Percentiles rank a stretch among this genome's conserved stretches.
phyloP scores from a whole-genome alignment of 2,888 invertebrate species.

The Pheosia gnoma region DNA sequence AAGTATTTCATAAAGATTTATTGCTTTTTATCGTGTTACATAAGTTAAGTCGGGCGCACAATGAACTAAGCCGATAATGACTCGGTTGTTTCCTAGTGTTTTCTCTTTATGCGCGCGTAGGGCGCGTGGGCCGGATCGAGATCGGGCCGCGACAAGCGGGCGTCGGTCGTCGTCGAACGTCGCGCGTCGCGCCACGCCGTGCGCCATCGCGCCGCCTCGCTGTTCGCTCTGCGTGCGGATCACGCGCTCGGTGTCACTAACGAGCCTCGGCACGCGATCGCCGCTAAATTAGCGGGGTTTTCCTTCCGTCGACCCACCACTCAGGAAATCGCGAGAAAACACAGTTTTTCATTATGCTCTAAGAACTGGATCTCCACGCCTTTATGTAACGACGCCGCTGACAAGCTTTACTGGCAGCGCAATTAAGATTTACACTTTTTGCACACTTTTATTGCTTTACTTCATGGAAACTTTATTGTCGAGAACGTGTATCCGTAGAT shows the following conservation, averaged over 20 bases:
- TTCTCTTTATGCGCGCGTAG: constrained; percentile 48
- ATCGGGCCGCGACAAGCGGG: constrained; percentile 52
- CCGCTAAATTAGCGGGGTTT: constrained; percentile 74
- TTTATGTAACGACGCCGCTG: constrained; percentile 76
- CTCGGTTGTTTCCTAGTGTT: constrained; percentile 57
- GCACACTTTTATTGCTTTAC: constrained; percentile 79
- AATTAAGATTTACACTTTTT: constrained; percentile 84
- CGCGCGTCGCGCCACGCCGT: constrained; percentile 23
- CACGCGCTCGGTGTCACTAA: constrained; percentile 57
- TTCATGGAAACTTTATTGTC: constrained; percentile 83
- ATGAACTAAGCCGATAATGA: constrained; percentile 68
- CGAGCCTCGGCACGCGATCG: constrained; percentile 74
- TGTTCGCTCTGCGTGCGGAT: constrained; percentile 25
- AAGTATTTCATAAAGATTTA: constrained; percentile 73
- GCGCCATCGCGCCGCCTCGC: constrained; percentile 14
- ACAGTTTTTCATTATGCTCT: constrained; percentile 73
- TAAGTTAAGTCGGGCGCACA: constrained; percentile 64
- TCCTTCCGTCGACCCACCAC: constrained; percentile 75
- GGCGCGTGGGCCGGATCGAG: constrained; percentile 44
- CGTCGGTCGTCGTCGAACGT: constrained; percentile 25
- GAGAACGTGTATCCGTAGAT: constrained; percentile 76
- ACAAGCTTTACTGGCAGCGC: constrained; percentile 72
- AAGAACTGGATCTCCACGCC: constrained; percentile 75
- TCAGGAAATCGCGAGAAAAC: constrained; percentile 81
- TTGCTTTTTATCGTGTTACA: constrained; percentile 72